phyloP scores from a whole-genome alignment of 1,140 invertebrate genomes.

The Octopus bimaculoides region DNA sequence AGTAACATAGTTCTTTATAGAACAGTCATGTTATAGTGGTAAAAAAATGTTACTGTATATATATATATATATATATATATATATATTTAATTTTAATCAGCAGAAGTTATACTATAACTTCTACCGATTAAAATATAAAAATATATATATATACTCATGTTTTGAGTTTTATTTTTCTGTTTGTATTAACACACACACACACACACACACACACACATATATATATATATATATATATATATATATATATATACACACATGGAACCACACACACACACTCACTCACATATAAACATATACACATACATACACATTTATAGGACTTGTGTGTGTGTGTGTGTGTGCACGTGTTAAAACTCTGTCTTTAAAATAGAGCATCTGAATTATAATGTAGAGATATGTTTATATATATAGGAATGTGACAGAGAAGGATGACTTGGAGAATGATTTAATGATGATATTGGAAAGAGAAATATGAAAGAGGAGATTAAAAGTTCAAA shows the following conservation, averaged over 20 bases:
- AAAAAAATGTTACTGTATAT: not conserved
- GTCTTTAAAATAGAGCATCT: no score
- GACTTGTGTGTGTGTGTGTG: not conserved
- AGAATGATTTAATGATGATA: no score
- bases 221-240: not conserved
- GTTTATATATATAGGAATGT: no score
- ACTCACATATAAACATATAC: not conserved
- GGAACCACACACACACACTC: not conserved
- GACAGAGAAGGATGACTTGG: no score
- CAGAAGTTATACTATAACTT: not conserved
- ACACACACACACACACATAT: slow-evolving; percentile 2
- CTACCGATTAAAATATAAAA: not conserved
- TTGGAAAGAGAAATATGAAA: not conserved
- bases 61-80: not conserved
- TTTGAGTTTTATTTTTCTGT: not conserved
- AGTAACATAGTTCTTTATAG: no score
- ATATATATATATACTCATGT: not conserved
- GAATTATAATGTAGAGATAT: no score
- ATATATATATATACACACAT: not conserved
- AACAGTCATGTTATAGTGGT: no score
- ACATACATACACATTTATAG: not conserved
- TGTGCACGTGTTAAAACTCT: no score
- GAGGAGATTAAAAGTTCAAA: not conserved
- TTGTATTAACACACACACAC: not conserved
- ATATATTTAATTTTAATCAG: not conserved